These are phyloP conservation scores for Rhimphoctona megacephalus DNA, from an alignment of 2,888 invertebrate species.

Conservation along the genomic window DNA sequence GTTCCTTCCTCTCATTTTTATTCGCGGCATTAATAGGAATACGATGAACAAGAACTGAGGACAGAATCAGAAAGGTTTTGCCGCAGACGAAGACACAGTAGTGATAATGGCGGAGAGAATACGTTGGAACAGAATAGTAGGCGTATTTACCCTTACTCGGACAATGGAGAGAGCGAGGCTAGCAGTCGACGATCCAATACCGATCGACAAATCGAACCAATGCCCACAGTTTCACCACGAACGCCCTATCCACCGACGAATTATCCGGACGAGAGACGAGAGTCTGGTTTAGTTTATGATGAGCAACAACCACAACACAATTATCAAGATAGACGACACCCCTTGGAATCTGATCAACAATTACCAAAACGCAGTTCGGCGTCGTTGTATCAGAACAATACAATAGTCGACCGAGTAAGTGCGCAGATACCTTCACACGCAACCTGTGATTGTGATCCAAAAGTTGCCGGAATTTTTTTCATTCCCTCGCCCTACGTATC, in stretches of 20 bases:
- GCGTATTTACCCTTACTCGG: slow-evolving; percentile 46
- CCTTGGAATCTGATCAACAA: slow-evolving; percentile 77
- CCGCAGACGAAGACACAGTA: slow-evolving; percentile 57
- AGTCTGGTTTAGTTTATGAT: slow-evolving; percentile 77
- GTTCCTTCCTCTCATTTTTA: background rate
- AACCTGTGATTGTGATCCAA: background rate
- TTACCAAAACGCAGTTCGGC: slow-evolving; percentile 68
- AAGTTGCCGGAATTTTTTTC: background rate
- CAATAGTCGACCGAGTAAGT: slow-evolving; percentile 55
- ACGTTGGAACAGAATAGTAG: slow-evolving; percentile 63
- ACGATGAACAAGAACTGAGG: slow-evolving; percentile 44
- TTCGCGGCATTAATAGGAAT: slow-evolving; percentile 25
- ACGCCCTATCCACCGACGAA: slow-evolving; percentile 76
- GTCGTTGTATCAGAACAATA: slow-evolving; percentile 68
- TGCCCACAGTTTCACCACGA: slow-evolving; percentile 77
- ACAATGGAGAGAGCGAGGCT: slow-evolving; percentile 78
- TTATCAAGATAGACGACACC: slow-evolving; percentile 71
- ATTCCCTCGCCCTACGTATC: background rate
- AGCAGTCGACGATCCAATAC: slow-evolving; percentile 69
- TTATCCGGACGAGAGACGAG: slow-evolving; percentile 76
- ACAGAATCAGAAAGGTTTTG: slow-evolving; percentile 53
- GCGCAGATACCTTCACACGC: background rate
- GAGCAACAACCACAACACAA: slow-evolving; percentile 60
- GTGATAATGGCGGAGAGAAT: slow-evolving; percentile 61
- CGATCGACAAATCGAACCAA: slow-evolving; percentile 71